Evolutionary conservation across 2,797 vertebrate genomes (phyloP).

Genomic region (Gallirallus australis): DNA sequence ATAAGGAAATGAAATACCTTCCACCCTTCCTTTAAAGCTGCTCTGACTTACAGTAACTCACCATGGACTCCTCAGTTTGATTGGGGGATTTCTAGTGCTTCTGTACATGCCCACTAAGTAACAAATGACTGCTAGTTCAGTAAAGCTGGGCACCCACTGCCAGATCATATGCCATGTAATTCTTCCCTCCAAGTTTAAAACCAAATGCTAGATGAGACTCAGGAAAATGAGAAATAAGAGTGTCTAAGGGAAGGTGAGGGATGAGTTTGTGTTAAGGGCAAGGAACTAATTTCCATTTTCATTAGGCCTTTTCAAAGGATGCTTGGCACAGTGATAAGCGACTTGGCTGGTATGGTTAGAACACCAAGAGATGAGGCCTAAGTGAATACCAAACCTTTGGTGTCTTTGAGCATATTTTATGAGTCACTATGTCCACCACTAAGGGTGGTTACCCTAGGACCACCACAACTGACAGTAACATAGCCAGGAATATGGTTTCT

Average conservation of each 20-base stretch:
- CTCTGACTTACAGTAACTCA: conserved; percentile 14
- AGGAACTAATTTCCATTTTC: neutral
- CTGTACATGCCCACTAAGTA: neutral
- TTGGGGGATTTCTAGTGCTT: neutral
- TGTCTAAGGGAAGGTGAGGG: neutral
- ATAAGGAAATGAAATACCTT: conserved; percentile 36
- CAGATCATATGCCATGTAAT: neutral
- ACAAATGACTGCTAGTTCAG: neutral
- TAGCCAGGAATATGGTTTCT: neutral
- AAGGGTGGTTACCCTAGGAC: neutral
- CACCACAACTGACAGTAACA: neutral
- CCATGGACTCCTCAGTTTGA: neutral
- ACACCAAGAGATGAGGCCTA: neutral
- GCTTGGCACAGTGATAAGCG: neutral
- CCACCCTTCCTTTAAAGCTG: conserved; percentile 60
- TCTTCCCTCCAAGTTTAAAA: neutral
- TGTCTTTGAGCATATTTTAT: neutral
- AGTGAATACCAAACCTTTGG: neutral
- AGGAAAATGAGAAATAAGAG: neutral
- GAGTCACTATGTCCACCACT: neutral
- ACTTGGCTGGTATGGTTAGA: neutral
- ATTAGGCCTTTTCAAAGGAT: neutral
- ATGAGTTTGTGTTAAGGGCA: neutral
- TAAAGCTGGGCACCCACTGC: neutral
- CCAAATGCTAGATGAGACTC: neutral